Conservation (phyloP, 2,797 vertebrate genomes). For the Ctenochaetus hawaiiensis region DNA sequence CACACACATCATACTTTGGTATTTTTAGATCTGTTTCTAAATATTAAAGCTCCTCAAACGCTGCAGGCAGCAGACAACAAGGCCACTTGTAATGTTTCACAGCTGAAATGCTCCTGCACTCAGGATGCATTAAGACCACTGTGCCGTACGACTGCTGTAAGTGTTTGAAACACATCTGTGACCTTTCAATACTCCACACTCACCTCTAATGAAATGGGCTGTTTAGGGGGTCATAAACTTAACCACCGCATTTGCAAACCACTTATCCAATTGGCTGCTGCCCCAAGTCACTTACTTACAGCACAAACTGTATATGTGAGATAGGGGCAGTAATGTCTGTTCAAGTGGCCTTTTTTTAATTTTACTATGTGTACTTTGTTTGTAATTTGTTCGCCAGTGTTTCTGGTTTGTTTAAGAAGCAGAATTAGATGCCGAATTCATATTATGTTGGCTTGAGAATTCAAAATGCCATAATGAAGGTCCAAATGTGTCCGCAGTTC, state of each 20-base stretch:
- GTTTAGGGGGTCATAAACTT: constrained; percentile 57
- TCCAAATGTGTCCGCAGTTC: constrained; percentile 12
- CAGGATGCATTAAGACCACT: constrained; percentile 23
- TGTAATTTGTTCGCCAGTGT: constrained; percentile 9
- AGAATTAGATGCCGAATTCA: not conserved
- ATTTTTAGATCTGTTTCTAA: constrained; percentile 6
- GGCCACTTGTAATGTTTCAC: constrained; percentile 12
- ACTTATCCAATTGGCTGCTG: constrained; percentile 56
- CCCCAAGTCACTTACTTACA: constrained; percentile 18
- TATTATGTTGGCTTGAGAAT: not conserved
- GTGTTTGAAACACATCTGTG: constrained; percentile 42
- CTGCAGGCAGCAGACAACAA: constrained; percentile 29
- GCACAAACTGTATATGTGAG: constrained; percentile 19
- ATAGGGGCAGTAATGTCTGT: constrained; percentile 2
- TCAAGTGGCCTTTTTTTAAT: constrained; percentile 22
- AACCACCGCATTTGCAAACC: constrained; percentile 56
- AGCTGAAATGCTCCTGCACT: constrained; percentile 25
- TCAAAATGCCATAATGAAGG: constrained; percentile 31
- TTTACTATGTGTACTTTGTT: not conserved
- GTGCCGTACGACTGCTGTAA: not conserved
- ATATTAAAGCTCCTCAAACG: not conserved
- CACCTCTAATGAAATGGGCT: constrained; percentile 62
- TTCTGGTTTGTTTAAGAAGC: not conserved
- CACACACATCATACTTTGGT: not conserved
- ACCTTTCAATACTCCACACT: constrained; percentile 47